phyloP scores from a whole-genome alignment of 2,797 vertebrate genomes.

The Erithacus rubecula region DNA sequence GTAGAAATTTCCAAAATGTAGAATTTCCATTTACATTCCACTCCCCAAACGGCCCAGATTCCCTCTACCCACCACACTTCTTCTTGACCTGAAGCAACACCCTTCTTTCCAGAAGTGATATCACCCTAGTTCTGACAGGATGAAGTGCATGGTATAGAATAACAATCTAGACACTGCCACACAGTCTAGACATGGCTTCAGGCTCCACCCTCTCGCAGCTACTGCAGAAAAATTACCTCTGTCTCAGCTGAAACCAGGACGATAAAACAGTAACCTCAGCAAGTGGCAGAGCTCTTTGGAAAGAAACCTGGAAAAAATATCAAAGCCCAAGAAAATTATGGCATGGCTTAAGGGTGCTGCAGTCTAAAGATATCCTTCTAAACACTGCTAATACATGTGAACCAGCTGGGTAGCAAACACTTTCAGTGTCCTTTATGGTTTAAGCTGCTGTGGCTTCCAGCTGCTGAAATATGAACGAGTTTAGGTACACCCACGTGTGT shows the following conservation, averaged over 20 bases:
- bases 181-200: too few relatives aligned
- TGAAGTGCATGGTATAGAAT: background rate
- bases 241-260: background rate
- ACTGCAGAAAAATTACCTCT: background rate
- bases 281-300: background rate
- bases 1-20: background rate
- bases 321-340: background rate
- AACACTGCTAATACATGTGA: background rate
- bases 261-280: background rate
- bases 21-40: accelerated
- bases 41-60: background rate
- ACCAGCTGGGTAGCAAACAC: background rate
- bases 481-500: background rate
- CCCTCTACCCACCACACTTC: background rate
- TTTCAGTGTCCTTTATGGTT: background rate
- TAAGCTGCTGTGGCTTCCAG: background rate
- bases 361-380: background rate
- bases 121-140: background rate
- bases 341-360: background rate
- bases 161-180: background rate
- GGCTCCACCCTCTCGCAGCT: background rate
- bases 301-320: background rate
- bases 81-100: background rate
- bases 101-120: background rate
- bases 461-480: background rate